Percentiles rank a stretch among this genome's conserved stretches.
These are phyloP conservation scores for Zosterops hypoxanthus DNA, from an alignment of 2,113 vertebrate genomes.

Conservation along the genomic window DNA sequence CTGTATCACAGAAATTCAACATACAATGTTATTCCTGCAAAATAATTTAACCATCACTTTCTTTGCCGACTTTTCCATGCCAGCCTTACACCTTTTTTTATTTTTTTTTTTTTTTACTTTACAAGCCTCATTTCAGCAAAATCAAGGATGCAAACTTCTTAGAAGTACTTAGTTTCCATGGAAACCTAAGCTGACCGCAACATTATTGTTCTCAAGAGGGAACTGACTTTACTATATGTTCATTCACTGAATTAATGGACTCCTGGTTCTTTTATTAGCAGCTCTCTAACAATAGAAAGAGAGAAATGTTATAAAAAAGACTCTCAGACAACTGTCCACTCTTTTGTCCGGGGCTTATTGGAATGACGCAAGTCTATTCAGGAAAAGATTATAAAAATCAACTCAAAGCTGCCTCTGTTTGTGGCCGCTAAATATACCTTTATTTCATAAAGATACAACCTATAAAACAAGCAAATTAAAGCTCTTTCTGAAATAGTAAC, in stretches of 20 bases:
- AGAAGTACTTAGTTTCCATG: conserved; percentile 86
- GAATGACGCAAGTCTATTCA: conserved; percentile 76
- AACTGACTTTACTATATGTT: conserved; percentile 85
- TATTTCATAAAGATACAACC: conserved; percentile 75
- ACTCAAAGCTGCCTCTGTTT: conserved; percentile 72
- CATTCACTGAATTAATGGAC: conserved; percentile 93
- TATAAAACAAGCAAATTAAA: conserved; percentile 61
- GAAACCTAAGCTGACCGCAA: conserved; percentile 82
- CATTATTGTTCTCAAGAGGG: conserved; percentile 85
- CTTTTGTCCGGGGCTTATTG: conserved; percentile 77
- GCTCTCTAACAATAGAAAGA: conserved; percentile 70
- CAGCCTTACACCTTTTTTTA: conserved; percentile 50
- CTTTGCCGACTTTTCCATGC: neutral
- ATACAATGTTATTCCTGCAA: neutral
- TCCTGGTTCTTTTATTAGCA: conserved; percentile 82
- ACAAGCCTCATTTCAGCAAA: conserved; percentile 79
- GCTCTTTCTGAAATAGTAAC: conserved; percentile 19
- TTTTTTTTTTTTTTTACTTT: neutral
- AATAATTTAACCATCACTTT: neutral
- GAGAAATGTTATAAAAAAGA: conserved; percentile 75
- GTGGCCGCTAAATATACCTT: conserved; percentile 74
- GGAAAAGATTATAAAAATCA: conserved; percentile 81
- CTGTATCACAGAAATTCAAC: neutral
- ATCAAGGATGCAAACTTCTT: conserved; percentile 83
- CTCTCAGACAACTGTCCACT: conserved; percentile 78